Percentiles rank a stretch among this genome's conserved stretches.
Conservation (phyloP, 1,140 invertebrate species). For the Drosophila pectinifera region DNA sequence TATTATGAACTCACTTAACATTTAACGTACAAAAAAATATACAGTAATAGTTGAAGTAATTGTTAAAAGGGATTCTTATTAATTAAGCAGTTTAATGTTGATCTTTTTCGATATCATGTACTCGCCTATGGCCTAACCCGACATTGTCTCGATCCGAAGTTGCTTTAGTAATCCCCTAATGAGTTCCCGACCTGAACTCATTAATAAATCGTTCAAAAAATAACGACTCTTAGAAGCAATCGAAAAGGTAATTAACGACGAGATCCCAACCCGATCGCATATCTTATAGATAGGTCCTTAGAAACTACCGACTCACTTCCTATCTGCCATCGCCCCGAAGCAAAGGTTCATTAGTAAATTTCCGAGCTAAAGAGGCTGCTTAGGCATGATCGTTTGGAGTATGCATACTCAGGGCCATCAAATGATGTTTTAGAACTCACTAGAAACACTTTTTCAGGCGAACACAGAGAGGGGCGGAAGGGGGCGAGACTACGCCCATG, state of each 20-base stretch:
- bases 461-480: conserved; percentile 39
- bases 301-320: conserved; percentile 40
- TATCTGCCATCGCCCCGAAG: conserved; percentile 19
- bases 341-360: conserved; percentile 44
- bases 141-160: background rate
- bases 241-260: conserved; percentile 17
- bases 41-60: no score
- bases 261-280: conserved; percentile 17
- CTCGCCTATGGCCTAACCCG: background rate
- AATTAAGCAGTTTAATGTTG: background rate
- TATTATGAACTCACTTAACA: no score
- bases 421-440: conserved; percentile 50
- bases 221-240: conserved; percentile 1
- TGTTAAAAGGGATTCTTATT: no score
- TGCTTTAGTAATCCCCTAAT: background rate
- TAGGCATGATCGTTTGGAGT: conserved; percentile 28
- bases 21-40: no score
- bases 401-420: conserved; percentile 30
- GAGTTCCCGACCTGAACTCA: background rate
- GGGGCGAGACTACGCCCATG: conserved; percentile 34
- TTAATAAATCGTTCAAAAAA: conserved; percentile 8
- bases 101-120: background rate
- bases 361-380: conserved; percentile 24
- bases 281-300: conserved; percentile 17
- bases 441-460: conserved; percentile 42